Conservation (phyloP, 2,113 vertebrate species). For the Anarhynchus alexandrinus region DNA sequence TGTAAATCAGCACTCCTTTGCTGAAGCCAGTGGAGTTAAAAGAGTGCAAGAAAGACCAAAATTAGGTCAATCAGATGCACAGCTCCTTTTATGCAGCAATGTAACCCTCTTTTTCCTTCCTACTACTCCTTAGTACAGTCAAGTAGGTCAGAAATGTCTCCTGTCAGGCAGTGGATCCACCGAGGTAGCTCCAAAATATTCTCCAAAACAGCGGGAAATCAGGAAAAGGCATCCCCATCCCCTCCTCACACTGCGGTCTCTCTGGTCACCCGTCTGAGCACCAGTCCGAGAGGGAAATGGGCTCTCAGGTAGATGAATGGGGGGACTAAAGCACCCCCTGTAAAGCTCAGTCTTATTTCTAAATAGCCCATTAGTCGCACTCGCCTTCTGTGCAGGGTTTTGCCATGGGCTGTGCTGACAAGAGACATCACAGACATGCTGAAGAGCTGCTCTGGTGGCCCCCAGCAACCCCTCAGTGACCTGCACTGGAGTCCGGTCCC, state of each 20-base stretch:
- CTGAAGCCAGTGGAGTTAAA: conserved; percentile 2
- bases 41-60: conserved; percentile 31
- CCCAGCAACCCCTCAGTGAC: background rate
- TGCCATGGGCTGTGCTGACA: background rate
- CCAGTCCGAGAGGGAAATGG: background rate
- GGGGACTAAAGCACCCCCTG: background rate
- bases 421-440: rapidly evolving
- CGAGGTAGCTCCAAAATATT: background rate
- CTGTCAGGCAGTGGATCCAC: conserved; percentile 11
- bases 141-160: conserved; percentile 54
- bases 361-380: background rate
- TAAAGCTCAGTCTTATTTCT: background rate
- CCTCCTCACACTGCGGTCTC: background rate
- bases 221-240: background rate
- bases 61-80: conserved; percentile 56
- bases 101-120: conserved; percentile 21
- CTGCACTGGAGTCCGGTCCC: background rate
- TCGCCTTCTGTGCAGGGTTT: background rate
- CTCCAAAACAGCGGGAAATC: background rate
- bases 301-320: background rate
- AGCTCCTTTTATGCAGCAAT: conserved; percentile 7
- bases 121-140: background rate
- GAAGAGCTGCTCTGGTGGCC: background rate
- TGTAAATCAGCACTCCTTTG: conserved; percentile 11
- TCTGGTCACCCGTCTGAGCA: background rate